Conservation (phyloP, 2,888 invertebrate species). For the Cremastobaeus sp. region DNA sequence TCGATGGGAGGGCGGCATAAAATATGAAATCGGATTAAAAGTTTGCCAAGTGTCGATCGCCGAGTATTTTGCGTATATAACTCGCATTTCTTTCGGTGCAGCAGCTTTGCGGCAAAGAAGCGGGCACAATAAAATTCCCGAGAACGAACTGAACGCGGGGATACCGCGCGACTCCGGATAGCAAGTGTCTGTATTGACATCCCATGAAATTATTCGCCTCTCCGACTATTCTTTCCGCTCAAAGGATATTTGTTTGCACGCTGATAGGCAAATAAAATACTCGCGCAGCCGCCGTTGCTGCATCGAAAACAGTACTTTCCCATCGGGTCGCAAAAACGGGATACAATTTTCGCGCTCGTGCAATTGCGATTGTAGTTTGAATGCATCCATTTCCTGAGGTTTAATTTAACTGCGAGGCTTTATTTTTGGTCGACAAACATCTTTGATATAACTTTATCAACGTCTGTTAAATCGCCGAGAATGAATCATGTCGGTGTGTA, state of each 20-base stretch:
- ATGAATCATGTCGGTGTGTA: conserved; percentile 60
- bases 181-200: conserved; percentile 33
- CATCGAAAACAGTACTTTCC: too few species aligned
- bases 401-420: conserved; percentile 42
- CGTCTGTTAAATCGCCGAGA: conserved; percentile 58
- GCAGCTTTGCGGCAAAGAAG: conserved; percentile 19
- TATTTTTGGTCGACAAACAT: conserved; percentile 55
- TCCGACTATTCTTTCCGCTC: conserved; percentile 17
- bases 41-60: conserved; percentile 61
- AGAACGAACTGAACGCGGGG: conserved; percentile 1
- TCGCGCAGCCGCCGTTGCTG: too few species aligned
- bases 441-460: conserved; percentile 60
- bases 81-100: conserved; percentile 35
- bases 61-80: conserved; percentile 42
- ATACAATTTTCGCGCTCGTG: too few species aligned
- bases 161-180: conserved; percentile 13
- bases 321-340: too few species aligned
- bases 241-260: conserved; percentile 17
- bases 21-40: conserved; percentile 66
- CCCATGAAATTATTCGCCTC: conserved; percentile 29
- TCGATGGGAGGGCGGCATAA: conserved; percentile 44
- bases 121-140: conserved; percentile 37
- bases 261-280: too few species aligned
- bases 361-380: conserved; percentile 21
- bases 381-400: conserved; percentile 32